These are phyloP conservation scores for Hyalella azteca DNA, from an alignment of 2,888 invertebrate genomes.

Conservation along the genomic window DNA sequence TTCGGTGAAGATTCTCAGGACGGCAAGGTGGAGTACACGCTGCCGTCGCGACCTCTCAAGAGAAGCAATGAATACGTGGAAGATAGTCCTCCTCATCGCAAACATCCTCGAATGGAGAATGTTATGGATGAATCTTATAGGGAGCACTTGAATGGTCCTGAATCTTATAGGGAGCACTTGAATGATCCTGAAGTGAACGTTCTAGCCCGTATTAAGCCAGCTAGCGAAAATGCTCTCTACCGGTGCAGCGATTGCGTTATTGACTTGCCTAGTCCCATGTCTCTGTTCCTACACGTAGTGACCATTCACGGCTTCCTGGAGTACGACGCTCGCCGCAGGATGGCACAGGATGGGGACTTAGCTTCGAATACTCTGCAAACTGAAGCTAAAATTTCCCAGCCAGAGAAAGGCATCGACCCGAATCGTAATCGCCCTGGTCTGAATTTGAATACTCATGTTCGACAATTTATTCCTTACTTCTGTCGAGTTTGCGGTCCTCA, in stretches of 20 bases:
- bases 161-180: not conserved
- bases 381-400: not conserved
- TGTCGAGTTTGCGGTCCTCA: constrained; percentile 8
- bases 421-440: no score
- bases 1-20: not conserved
- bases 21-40: not conserved
- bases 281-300: constrained; percentile 10
- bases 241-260: not conserved
- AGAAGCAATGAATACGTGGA: not conserved
- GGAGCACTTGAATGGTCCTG: not conserved
- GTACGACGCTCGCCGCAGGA: not conserved
- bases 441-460: not conserved
- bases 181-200: constrained; percentile 29
- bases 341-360: not conserved
- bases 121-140: not conserved
- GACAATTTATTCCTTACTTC: constrained; percentile 20
- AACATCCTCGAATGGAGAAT: not conserved
- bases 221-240: constrained; percentile 22
- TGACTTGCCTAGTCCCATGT: not conserved
- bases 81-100: not conserved
- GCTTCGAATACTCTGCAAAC: no score
- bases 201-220: constrained; percentile 24
- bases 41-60: not conserved
- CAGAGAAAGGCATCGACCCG: not conserved
- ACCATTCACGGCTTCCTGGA: not conserved